Percentiles rank a stretch among this genome's conserved stretches.
Conservation (phyloP, 2,797 vertebrate species). For the Siniperca undulata region DNA sequence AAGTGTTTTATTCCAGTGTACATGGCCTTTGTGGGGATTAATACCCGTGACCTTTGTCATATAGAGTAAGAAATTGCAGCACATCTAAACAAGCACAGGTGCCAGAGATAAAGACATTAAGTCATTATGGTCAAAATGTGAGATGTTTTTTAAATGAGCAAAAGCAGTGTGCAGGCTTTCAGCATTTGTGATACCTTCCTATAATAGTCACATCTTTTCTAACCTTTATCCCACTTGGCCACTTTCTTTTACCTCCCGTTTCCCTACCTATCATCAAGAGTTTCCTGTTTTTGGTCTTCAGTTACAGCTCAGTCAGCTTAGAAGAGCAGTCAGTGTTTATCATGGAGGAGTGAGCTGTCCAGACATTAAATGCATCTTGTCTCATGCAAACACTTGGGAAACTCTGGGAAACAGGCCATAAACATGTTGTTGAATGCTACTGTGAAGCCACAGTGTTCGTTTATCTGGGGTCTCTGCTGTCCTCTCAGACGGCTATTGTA, state of each 20-base stretch:
- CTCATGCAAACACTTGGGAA: conserved; percentile 3
- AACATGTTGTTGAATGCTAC: neutral
- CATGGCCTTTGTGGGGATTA: neutral
- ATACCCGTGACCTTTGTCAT: neutral
- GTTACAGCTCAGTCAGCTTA: neutral
- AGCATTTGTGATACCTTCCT: neutral
- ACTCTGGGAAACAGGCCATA: neutral
- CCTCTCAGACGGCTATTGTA: neutral
- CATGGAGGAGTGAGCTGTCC: neutral
- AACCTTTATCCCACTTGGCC: neutral
- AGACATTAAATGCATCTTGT: neutral
- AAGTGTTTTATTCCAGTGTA: neutral
- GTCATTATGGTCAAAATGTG: neutral
- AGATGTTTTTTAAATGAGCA: neutral
- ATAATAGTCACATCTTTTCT: neutral
- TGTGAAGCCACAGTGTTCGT: neutral
- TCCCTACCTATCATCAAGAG: conserved; percentile 1
- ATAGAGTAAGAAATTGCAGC: neutral
- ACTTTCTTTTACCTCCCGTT: conserved; percentile 2
- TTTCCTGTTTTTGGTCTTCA: conserved; percentile 51
- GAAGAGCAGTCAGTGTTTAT: conserved; percentile 29
- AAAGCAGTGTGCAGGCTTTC: neutral
- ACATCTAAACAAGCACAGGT: neutral
- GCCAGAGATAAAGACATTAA: neutral
- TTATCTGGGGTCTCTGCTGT: neutral